Percentiles rank a stretch among this genome's conserved stretches.
phyloP scores from a whole-genome alignment of 2,797 vertebrate species.

The Atherinosoma microstoma region DNA sequence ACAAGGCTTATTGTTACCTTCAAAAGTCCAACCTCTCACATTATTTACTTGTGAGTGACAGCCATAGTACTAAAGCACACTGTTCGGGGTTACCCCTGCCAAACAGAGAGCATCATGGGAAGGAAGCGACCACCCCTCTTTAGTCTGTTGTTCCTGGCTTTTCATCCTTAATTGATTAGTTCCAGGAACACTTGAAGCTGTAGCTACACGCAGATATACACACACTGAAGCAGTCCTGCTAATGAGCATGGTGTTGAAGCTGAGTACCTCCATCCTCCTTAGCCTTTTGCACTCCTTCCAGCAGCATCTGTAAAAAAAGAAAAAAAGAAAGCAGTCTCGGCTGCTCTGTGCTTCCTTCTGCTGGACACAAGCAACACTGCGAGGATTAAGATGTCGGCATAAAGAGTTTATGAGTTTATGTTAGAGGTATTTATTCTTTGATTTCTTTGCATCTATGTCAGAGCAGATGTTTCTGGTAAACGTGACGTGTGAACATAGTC shows the following conservation, averaged over 20 bases:
- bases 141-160: conserved; percentile 30
- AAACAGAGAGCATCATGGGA: conserved; percentile 61
- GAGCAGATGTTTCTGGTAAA: neutral
- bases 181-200: conserved; percentile 67
- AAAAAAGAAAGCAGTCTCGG: neutral
- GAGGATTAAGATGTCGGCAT: neutral
- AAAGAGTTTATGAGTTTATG: neutral
- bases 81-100: conserved; percentile 24
- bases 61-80: conserved; percentile 10
- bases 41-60: conserved; percentile 41
- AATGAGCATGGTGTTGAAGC: conserved; percentile 7
- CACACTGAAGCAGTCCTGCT: conserved; percentile 37
- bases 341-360: conserved; percentile 48
- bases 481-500: neutral
- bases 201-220: conserved; percentile 21
- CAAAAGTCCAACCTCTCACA: conserved; percentile 44
- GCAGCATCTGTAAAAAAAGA: neutral
- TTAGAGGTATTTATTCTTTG: neutral
- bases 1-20: conserved; percentile 34
- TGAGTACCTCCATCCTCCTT: conserved; percentile 19
- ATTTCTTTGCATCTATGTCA: neutral
- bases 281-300: neutral
- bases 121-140: conserved; percentile 36
- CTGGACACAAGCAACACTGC: conserved; percentile 38
- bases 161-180: conserved; percentile 68